These are phyloP conservation scores for Cyprinodon variegatus DNA, from an alignment of 2,113 vertebrate genomes.

Conservation along the genomic window DNA sequence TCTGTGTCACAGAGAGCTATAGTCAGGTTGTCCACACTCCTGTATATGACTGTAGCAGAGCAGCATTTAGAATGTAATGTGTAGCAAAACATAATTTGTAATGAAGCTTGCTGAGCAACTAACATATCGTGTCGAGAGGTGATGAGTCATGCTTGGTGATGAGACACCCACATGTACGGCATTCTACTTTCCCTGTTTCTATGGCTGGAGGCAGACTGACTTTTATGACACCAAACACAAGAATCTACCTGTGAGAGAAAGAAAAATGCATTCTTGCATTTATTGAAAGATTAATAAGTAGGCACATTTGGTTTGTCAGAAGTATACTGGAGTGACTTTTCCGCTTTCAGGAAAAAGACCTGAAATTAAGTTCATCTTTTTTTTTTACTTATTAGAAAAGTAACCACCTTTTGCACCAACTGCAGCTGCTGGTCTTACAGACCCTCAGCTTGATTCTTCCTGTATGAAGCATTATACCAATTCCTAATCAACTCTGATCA, in stretches of 20 bases:
- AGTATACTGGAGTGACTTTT: background rate
- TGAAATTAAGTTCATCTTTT: background rate
- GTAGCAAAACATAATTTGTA: background rate
- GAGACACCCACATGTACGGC: background rate
- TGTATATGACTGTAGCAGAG: background rate
- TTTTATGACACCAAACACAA: slow-evolving; percentile 5
- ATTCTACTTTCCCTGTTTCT: background rate
- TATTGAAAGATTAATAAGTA: background rate
- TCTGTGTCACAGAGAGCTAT: too few relatives aligned
- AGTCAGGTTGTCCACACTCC: background rate
- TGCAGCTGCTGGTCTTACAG: too few relatives aligned
- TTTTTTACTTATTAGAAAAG: too few relatives aligned
- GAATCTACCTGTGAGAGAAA: background rate
- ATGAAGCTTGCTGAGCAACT: background rate
- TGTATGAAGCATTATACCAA: too few relatives aligned
- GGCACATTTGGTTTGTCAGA: background rate
- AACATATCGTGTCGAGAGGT: slow-evolving; percentile 6
- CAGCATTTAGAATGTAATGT: background rate
- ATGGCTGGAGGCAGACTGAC: slow-evolving; percentile 19
- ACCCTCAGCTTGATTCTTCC: too few relatives aligned
- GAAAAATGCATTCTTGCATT: background rate
- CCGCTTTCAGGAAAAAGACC: background rate
- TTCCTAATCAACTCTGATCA: too few relatives aligned
- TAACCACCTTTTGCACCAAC: too few relatives aligned
- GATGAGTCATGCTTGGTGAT: background rate